Conservation (phyloP, 2,113 vertebrate genomes). For the Halcyon senegalensis region DNA sequence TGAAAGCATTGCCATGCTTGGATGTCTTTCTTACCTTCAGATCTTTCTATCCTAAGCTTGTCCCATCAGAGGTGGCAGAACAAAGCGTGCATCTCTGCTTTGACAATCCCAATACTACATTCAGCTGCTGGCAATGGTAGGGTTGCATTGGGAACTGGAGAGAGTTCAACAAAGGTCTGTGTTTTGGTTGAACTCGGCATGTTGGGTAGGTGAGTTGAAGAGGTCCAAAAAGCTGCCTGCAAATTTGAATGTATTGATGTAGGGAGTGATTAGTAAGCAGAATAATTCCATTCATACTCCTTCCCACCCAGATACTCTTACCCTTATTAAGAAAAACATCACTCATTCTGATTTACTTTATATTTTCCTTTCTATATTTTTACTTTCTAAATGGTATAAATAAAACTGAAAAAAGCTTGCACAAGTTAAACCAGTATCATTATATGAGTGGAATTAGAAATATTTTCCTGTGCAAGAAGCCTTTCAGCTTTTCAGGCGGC, state of each 20-base stretch:
- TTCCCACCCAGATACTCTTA: neutral
- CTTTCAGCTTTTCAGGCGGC: neutral
- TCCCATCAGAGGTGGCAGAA: neutral
- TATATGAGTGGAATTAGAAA: neutral
- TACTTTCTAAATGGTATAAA: neutral
- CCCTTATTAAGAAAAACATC: neutral
- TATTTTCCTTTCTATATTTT: neutral
- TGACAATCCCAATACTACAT: neutral
- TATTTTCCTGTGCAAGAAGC: neutral
- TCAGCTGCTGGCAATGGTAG: neutral
- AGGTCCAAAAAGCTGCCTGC: neutral
- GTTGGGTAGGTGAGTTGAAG: neutral
- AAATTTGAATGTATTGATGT: neutral
- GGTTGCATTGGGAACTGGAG: neutral
- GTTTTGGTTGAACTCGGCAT: neutral
- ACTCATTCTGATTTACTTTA: neutral
- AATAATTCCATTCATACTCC: neutral
- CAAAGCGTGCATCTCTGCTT: neutral
- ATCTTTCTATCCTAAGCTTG: neutral
- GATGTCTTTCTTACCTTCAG: neutral
- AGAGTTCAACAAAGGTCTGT: neutral
- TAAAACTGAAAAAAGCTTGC: neutral
- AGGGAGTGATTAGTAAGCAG: neutral
- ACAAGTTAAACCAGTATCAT: neutral
- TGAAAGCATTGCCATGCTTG: neutral